Evolutionary conservation across 1,140 invertebrate species (phyloP).

Genomic region (Phthorimaea operculella): DNA sequence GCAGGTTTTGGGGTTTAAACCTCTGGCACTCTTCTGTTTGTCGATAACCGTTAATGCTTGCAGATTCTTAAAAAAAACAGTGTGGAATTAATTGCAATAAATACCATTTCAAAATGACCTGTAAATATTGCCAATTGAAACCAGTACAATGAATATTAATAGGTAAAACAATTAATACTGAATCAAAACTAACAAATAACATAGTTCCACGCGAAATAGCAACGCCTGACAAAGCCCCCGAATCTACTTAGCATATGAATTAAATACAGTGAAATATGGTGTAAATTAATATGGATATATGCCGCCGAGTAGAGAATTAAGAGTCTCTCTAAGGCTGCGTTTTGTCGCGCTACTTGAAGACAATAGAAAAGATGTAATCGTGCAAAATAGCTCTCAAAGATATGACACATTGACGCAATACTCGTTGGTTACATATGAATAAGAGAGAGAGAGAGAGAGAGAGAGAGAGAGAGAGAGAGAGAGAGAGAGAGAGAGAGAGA

Average conservation of each 20-base stretch:
- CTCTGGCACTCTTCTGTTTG: no score
- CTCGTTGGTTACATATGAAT: no score
- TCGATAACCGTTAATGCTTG: no score
- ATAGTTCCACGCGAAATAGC: slow-evolving; percentile 20
- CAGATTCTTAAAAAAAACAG: no score
- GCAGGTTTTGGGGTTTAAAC: no score
- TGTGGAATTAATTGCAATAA: no score
- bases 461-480: no score
- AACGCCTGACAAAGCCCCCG: slow-evolving; percentile 34
- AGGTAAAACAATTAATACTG: neutral
- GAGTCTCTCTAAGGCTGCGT: slow-evolving; percentile 18
- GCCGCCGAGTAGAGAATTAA: slow-evolving; percentile 38
- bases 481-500: no score
- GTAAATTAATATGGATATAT: slow-evolving; percentile 63
- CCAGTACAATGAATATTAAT: neutral
- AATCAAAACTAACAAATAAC: slow-evolving; percentile 13
- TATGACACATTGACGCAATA: no score
- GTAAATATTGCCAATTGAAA: neutral
- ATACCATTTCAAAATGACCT: neutral
- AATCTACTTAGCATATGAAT: slow-evolving; percentile 62
- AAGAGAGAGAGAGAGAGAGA: no score
- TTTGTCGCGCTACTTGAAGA: neutral
- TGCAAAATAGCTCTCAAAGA: no score
- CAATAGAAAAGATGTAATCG: no score
- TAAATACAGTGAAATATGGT: slow-evolving; percentile 63